Percentiles rank a stretch among this genome's conserved stretches.
phyloP scores from a whole-genome alignment of 2,888 invertebrate genomes.

The Glomeris marginata region DNA sequence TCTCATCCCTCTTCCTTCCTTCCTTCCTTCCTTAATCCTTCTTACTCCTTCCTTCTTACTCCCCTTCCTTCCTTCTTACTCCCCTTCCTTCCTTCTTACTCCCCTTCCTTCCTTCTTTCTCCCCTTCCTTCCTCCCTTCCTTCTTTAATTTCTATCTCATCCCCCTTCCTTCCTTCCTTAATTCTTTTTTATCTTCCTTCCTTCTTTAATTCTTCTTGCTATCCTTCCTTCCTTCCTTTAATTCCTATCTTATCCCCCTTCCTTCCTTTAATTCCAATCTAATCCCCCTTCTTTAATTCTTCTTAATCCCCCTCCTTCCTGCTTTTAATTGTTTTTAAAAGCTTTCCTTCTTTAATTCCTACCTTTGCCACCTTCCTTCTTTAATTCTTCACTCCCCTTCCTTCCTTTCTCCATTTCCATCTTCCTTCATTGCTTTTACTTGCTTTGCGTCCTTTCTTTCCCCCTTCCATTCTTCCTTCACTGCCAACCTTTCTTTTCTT shows the following conservation, averaged over 20 bases:
- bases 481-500: not conserved
- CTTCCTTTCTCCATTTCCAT: not conserved
- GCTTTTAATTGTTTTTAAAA: no score
- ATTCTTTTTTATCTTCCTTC: constrained; percentile 4
- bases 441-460: not conserved
- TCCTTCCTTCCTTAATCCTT: not conserved
- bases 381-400: not conserved
- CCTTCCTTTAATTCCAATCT: not conserved
- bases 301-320: not conserved
- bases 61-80: no score
- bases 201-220: not conserved
- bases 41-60: not conserved
- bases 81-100: constrained; percentile 1
- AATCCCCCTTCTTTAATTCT: not conserved
- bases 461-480: not conserved
- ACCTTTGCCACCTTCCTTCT: not conserved
- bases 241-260: not conserved
- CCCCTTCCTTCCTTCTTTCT: constrained; percentile 5
- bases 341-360: not conserved
- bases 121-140: not conserved
- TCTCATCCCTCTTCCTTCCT: not conserved
- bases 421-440: not conserved
- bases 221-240: not conserved
- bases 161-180: constrained; percentile 1
- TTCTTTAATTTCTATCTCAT: constrained; percentile 3